These are phyloP conservation scores for Drosophila persimilis DNA, from an alignment of 1,140 invertebrate genomes.

Conservation along the genomic window DNA sequence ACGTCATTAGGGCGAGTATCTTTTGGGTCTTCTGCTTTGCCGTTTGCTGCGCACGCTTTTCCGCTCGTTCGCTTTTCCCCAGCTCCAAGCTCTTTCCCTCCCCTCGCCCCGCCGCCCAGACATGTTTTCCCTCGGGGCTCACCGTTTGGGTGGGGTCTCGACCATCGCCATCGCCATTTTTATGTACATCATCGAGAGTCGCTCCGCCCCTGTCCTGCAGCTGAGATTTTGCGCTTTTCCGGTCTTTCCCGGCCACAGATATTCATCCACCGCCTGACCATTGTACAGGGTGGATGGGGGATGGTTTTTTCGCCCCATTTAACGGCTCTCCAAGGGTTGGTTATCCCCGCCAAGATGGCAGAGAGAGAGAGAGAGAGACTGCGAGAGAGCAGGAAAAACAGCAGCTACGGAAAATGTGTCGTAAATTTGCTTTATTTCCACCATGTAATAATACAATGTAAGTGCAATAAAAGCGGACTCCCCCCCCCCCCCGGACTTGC, in stretches of 20 bases:
- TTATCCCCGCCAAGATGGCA: constrained; percentile 24
- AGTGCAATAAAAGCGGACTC: constrained; percentile 55
- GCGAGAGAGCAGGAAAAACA: constrained; percentile 18
- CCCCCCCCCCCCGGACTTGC: too few relatives aligned
- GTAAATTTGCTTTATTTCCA: constrained; percentile 55
- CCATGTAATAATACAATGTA: constrained; percentile 50
- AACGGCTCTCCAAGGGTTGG: constrained; percentile 33
- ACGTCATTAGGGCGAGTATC: constrained; percentile 50
- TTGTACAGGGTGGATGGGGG: constrained; percentile 30
- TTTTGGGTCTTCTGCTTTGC: constrained; percentile 34
- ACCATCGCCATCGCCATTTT: constrained; percentile 57
- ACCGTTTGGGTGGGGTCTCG: constrained; percentile 46
- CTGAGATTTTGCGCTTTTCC: constrained; percentile 76
- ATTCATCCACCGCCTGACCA: constrained; percentile 64
- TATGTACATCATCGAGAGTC: constrained; percentile 41
- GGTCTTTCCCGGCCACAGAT: constrained; percentile 49
- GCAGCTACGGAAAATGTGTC: constrained; percentile 38
- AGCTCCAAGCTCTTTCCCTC: too few relatives aligned
- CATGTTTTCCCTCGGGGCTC: too few relatives aligned
- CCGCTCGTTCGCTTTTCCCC: constrained; percentile 12
- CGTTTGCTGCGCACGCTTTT: constrained; percentile 55
- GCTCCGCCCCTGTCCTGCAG: constrained; percentile 17
- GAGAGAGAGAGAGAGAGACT: neutral
- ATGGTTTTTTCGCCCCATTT: constrained; percentile 8
- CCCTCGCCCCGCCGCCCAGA: too few relatives aligned